Evolutionary conservation across 2,797 vertebrate species (phyloP).

Genomic region (Dryobates pubescens): DNA sequence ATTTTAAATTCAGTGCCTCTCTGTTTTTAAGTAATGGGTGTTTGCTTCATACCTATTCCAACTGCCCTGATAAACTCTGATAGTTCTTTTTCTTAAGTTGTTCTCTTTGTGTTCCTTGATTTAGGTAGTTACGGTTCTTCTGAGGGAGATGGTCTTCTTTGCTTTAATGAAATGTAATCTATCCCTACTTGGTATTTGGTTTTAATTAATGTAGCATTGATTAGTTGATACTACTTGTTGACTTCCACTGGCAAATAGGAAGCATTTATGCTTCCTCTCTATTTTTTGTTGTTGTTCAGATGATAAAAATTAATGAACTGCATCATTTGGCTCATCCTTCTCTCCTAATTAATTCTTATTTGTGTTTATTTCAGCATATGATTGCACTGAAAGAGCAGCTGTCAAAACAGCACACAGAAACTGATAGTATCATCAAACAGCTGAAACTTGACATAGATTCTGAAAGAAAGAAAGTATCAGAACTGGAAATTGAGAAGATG

Average conservation of each 20-base stretch:
- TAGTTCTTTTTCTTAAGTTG: background rate
- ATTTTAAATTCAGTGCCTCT: background rate
- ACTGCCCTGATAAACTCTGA: background rate
- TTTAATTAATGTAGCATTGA: background rate
- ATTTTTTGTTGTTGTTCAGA: background rate
- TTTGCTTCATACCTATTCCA: background rate
- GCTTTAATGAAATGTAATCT: background rate
- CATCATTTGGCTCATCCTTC: background rate
- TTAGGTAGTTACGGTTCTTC: background rate
- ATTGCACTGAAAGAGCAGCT: conserved; percentile 92
- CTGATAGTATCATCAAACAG: conserved; percentile 74
- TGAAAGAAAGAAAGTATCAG: conserved; percentile 74
- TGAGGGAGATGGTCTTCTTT: background rate
- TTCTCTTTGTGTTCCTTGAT: background rate
- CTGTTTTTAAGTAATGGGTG: background rate
- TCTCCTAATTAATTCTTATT: background rate
- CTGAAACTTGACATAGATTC: conserved; percentile 80
- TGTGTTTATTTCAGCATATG: conserved; percentile 84
- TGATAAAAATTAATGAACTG: background rate
- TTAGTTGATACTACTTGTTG: background rate
- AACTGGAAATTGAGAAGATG: conserved; percentile 77
- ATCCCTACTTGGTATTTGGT: background rate
- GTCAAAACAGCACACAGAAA: conserved; percentile 83
- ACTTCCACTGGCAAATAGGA: rapidly evolving
- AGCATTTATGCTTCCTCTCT: background rate